These are phyloP conservation scores for Andrena cerasifolii DNA, from an alignment of 1,140 invertebrate species.

Conservation along the genomic window DNA sequence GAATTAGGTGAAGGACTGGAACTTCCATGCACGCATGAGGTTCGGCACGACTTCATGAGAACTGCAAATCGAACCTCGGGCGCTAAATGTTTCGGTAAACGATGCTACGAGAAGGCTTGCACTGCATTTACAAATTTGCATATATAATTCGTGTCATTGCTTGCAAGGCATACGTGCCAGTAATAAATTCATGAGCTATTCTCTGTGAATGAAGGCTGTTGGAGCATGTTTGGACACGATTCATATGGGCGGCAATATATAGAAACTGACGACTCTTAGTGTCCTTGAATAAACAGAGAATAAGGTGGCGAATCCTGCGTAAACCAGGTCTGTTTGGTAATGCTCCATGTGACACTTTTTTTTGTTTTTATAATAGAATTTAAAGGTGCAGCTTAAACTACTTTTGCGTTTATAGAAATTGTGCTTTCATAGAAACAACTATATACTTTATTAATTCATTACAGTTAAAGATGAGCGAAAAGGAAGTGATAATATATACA, in stretches of 20 bases:
- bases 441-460: no score
- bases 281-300: no score
- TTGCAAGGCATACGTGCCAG: not conserved
- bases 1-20: conserved; percentile 30
- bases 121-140: not conserved
- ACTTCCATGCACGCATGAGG: not conserved
- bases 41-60: not conserved
- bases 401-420: no score
- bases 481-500: no score
- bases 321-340: no score
- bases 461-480: no score
- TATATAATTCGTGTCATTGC: not conserved
- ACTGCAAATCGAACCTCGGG: not conserved
- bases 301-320: no score
- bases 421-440: no score
- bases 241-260: not conserved
- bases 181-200: not conserved
- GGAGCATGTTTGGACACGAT: not conserved
- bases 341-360: no score
- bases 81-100: conserved; percentile 11
- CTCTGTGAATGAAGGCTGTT: not conserved
- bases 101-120: not conserved
- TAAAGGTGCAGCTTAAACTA: no score
- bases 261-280: no score
- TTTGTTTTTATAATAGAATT: no score